A percentile compares a stretch with the other conserved stretches of the same genome.
These are phyloP conservation scores for Apoderus coryli DNA, from an alignment of 2,888 invertebrate species.

Conservation along the genomic window DNA sequence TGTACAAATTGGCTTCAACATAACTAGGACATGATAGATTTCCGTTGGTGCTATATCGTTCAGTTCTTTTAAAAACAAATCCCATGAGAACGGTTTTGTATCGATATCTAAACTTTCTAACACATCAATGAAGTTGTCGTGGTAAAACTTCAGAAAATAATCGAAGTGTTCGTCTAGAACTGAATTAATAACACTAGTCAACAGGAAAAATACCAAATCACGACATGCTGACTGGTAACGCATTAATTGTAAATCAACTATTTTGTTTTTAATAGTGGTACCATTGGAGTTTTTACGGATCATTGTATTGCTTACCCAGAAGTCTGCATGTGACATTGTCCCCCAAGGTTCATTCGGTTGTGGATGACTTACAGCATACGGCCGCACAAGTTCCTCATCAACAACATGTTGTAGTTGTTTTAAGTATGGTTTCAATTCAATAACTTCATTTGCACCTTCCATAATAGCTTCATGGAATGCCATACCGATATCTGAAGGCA, in stretches of 20 bases:
- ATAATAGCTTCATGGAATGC: slow-evolving; percentile 26
- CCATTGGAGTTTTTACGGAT: slow-evolving; percentile 34
- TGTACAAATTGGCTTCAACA: slow-evolving; percentile 36
- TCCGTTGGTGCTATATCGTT: slow-evolving; percentile 32
- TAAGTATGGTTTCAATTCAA: slow-evolving; percentile 22
- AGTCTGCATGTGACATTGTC: slow-evolving; percentile 40
- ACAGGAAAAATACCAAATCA: slow-evolving; percentile 41
- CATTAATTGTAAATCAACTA: slow-evolving; percentile 45
- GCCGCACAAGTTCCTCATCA: slow-evolving; percentile 18
- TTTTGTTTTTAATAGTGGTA: slow-evolving; percentile 36
- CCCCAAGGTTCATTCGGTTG: slow-evolving; percentile 35
- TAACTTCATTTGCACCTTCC: slow-evolving; percentile 22
- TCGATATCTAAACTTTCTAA: slow-evolving; percentile 30
- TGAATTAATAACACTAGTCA: slow-evolving; percentile 35
- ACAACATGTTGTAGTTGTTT: slow-evolving; percentile 21
- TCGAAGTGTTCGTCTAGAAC: slow-evolving; percentile 35
- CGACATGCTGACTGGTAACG: slow-evolving; percentile 36
- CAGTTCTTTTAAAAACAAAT: slow-evolving; percentile 33
- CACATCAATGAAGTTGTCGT: slow-evolving; percentile 33
- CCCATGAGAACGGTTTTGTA: slow-evolving; percentile 28
- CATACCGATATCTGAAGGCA: slow-evolving; percentile 25
- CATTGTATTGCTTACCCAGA: slow-evolving; percentile 48
- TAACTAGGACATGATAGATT: slow-evolving; percentile 34
- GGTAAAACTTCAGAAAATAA: slow-evolving; percentile 37
- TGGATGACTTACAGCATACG: slow-evolving; percentile 14